Base-by-base conservation (phyloP, 2,888 invertebrate species). In the Eumerus sabulonum region DNA sequence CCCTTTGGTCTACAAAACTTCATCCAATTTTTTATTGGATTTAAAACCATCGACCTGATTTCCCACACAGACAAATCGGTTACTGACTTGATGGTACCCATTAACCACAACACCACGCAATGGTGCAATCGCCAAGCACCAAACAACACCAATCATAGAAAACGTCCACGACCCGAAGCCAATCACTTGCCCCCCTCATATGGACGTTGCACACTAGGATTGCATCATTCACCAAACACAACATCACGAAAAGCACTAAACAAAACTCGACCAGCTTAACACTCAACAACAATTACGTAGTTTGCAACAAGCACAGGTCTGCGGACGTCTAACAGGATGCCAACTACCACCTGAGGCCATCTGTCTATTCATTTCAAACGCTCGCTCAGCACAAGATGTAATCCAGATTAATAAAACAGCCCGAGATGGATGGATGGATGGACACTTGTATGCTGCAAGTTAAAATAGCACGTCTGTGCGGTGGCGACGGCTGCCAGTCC, bases 331-430 rank as follows among this genome's bases (percentile, higher is more conserved):
- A 11, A 1, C 27, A 35, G 27, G n/a, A 27, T 19, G 27, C 18
- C 48, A 48, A 12, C 11, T 1, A 13, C 11, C 18, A 36, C 35
- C 38, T 36, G 47, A 17, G 47, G 38, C 47, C 18, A 60, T 27
- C 27, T 27, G 27, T 27, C 27, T 27, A 27, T 27, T 27, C 27
- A 27, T 27, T 27, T 27, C 27, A 47, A 17, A 17, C 47, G 9
- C 51, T 14, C 48, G 19, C 47, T 18, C 45, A 38, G 48, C n/a
- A 47, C 60, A 18, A 54, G 54, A 62, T 62, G 54, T 44, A 36
- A 70, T 70, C 54, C 62, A 62, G 62, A 70, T 70, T 56, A 51
- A 54, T 53, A 57, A 35, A 27, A 9, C 38, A 13, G 38, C 44
- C 16, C 40, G 35, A 48, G 19, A 5, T 9, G 38, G 11, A 13